Base-by-base conservation (phyloP, 2,113 vertebrate genomes). In the Pan paniscus region DNA sequence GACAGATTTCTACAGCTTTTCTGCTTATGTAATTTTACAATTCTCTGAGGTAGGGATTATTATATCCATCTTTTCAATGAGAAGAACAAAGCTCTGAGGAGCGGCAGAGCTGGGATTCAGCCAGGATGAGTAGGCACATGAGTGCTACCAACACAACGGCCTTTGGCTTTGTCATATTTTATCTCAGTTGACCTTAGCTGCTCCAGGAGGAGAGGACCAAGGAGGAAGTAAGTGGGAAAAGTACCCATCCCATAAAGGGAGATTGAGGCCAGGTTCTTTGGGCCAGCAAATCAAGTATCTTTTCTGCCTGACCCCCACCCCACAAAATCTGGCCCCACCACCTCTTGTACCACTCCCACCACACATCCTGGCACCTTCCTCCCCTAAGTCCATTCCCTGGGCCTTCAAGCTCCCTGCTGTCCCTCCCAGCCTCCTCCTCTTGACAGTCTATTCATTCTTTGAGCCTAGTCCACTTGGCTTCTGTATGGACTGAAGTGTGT, bases 281-380 rank as follows among this genome's bases (percentile, higher is more conserved):
- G 57, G 32, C 8, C 43, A 30, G 20, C n/a, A 20, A 32, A 43
- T 10, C 5, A 1, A 35, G 5, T 17, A 3, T 38, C 18, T 64
- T 27, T 61, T 76, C 35, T 32, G 18, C 30, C 13, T 9, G 8
- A 46, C 10, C 16, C 46, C 48, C 75, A 46, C 46, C 46, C 46
- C 46, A 46, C 46, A 16, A 22, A 35, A 6, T 88, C 27, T 38
- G 38, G 35, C 8, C 52, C 57, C 2, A 16, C 10, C 0, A 0
- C 30, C 57, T 52, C 57, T 72, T 16, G 20, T 3, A 40, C 38
- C 40, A 8, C 1, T 23, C 20, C n/a, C 16, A 17, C 57, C 6
- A 1, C 10, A 32, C 3, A 16, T 6, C 6, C 35, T 1, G 22
- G 43, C 5, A 6, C 25, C 40, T 52, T 11, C 8, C 32, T 35